Evolutionary conservation across 37 sponge, comb jelly and placozoan genomes (phyloP), one percentile per base, ranked within the genome.

Genomic region (Ephydatia muelleri): DNA sequence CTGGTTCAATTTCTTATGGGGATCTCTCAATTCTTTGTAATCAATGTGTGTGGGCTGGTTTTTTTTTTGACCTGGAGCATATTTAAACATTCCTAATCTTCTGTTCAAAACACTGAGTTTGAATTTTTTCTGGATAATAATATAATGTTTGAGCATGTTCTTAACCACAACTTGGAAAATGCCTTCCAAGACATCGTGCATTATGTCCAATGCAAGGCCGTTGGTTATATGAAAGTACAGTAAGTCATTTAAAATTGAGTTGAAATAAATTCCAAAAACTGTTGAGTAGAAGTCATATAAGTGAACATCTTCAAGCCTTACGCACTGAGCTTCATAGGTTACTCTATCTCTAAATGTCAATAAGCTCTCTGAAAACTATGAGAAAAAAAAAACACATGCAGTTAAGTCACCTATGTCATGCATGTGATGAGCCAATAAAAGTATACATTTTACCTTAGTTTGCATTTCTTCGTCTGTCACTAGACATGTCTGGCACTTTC

Each of bases 161-260:
- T 84, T 89, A 27, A 80, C 72, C 21, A 29, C 74, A 2, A 77
- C 43, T 5, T 29, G 72, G 16, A 85, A 36, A 29, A 66, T 71
- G 2, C 93, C 93, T 33, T 89, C 90, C 65, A 93, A 72, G n/a
- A 93, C 32, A 80, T 93, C 93, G 21, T 93, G 93, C 90, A 93
- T 89, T 2, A 93, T 67, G 49, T 89, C 94, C 27, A 88, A 88
- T 14, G 80, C 84, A 14, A 93, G 77, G 32, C 94, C 94, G n/a
- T 83, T 79, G 6, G 83, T 43, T 43, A 43, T 6, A 6, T 43
- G 43, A 6, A 43, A 43, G 43, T 43, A 43, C 43, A 9, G 6
- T 9, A 43, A 43, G 6, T 43, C 3, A 43, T 43, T 43, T 43
- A 43, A 6, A 43, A 43, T 43, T 3, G 43, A 43, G 43, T 43